Base-by-base conservation (phyloP, 2,113 vertebrate genomes). In the Illadopsis cleaveri region DNA sequence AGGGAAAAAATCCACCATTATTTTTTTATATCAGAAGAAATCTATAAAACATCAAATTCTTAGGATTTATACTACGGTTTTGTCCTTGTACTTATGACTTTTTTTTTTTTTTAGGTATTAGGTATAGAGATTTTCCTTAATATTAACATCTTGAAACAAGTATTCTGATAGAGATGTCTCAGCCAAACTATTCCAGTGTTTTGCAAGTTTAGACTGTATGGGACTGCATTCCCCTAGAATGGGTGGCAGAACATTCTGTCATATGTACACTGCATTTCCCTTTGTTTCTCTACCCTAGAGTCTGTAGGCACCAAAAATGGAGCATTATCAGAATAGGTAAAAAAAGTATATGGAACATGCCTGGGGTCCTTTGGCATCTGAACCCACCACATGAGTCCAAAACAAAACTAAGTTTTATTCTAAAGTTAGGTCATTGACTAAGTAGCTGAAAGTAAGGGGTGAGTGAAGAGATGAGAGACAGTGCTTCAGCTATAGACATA, bases 1-100 rank as follows among this genome's bases (percentile, higher is more conserved):
- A 91, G 72, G 53, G 65, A 95, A 51, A 70, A 89, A 89, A 65
- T 70, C 31, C 11, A 65, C 86, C 54, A 37, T 90, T 90, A 69
- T 82, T 92, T 75, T 75, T 92, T 94, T 48, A 47, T 57, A 54
- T 80, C 80, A 95, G 53, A 25, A 86, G n/a, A 92, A 90, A 96
- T 82, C 82, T 90, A 27, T 60, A 38, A 80, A 72, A 80, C 66
- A 83, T 65, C 3, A 6, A 48, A 56, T 82, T 93, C 37, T 90
- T 53, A 56, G 28, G 66, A 93, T 89, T 90, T 85, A 51, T 94
- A 23, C 66, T 75, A 57, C 45, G 44, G 10, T 56, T 56, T 76
- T 94, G 66, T 76, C 70, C 66, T 90, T 90, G 31, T 82, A 23
- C 12, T 66, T 58, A 21, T 17, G 22, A 38, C 2, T 16, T 25